Conservation (phyloP, 2,888 invertebrate genomes). For the Calameuta filiformis region DNA sequence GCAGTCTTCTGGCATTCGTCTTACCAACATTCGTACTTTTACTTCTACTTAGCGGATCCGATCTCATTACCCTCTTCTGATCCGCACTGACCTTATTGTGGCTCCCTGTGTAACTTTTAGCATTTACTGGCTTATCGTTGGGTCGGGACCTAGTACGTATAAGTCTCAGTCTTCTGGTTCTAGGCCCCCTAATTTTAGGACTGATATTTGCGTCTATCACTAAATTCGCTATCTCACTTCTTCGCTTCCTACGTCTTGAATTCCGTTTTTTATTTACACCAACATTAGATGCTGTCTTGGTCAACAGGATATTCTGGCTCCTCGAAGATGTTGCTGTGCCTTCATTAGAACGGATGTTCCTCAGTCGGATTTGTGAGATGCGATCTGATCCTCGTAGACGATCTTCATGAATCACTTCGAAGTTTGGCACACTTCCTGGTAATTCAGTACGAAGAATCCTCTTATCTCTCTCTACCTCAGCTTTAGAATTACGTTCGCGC, state of each 20-base stretch:
- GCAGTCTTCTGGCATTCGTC: not conserved
- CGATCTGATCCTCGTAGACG: not conserved
- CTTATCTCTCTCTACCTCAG: not conserved
- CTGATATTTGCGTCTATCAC: constrained; percentile 56
- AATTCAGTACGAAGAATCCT: not conserved
- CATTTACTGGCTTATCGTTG: constrained; percentile 3
- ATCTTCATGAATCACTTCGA: not conserved
- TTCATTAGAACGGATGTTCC: not conserved
- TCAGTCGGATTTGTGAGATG: not conserved
- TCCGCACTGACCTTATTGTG: constrained; percentile 3
- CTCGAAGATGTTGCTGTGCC: not conserved
- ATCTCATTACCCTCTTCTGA: not conserved
- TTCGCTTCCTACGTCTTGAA: constrained; percentile 36
- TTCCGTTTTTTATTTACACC: not conserved
- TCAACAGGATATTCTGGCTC: not conserved
- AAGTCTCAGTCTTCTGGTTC: constrained; percentile 34
- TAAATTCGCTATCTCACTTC: constrained; percentile 55
- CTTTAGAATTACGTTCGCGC: not conserved
- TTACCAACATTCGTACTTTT: not conserved
- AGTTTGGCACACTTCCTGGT: not conserved
- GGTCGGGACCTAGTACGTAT: not conserved
- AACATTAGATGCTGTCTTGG: not conserved
- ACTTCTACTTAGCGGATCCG: not conserved
- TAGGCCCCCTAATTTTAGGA: constrained; percentile 46
- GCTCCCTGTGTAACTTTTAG: not conserved